Percentiles rank a stretch among this genome's conserved stretches.
phyloP scores from a whole-genome alignment of 2,113 vertebrate genomes.

The Nettapus auritus region DNA sequence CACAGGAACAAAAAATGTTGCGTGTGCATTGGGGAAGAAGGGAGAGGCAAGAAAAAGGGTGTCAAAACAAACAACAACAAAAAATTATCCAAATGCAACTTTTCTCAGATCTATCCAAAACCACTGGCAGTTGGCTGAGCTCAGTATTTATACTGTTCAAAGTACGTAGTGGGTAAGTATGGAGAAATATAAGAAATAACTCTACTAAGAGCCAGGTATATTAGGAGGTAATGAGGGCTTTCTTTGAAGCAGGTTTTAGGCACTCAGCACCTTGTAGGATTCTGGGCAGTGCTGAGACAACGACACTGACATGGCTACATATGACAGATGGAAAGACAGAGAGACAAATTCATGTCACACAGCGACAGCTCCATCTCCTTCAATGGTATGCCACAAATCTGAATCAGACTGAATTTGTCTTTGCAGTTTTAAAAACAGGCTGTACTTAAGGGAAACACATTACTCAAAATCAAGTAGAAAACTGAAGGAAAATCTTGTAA shows the following conservation, averaged over 20 bases:
- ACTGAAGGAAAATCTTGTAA: not conserved
- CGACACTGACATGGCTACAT: not conserved
- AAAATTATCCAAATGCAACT: not conserved
- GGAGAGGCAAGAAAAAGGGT: not conserved
- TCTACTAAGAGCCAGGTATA: not conserved
- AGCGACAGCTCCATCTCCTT: slow-evolving; percentile 13
- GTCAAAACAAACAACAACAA: not conserved
- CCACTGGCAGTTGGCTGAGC: slow-evolving; percentile 40
- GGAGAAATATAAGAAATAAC: slow-evolving; percentile 32
- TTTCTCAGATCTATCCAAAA: not conserved
- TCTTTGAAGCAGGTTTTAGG: slow-evolving; percentile 35
- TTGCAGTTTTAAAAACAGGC: not conserved
- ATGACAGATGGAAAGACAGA: not conserved
- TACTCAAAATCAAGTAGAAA: not conserved
- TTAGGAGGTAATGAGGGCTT: slow-evolving; percentile 1
- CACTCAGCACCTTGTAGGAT: not conserved
- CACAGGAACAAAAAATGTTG: not conserved
- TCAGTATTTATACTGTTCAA: slow-evolving; percentile 58
- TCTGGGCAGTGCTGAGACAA: not conserved
- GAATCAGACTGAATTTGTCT: not conserved
- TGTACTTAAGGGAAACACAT: not conserved
- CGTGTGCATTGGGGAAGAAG: accelerated
- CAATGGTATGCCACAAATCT: not conserved
- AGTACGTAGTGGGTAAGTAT: slow-evolving; percentile 55
- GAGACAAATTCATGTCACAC: not conserved